Conservation (phyloP, 1,140 invertebrate species). For the Pemphigus obesinymphae region DNA sequence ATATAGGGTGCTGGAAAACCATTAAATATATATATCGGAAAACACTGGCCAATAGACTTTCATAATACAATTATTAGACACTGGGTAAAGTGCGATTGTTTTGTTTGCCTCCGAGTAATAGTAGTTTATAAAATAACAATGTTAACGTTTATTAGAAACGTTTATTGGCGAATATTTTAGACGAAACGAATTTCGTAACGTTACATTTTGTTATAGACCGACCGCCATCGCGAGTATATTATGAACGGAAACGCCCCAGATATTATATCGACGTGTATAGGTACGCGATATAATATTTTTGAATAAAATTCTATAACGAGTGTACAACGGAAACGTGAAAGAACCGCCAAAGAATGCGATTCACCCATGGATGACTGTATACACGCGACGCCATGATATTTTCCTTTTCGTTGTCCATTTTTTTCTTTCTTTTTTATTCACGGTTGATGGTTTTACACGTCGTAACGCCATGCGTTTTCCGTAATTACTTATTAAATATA, state of each 20-base stretch:
- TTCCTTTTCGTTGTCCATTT: not conserved
- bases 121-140: not conserved
- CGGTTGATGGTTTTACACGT: not conserved
- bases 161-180: not conserved
- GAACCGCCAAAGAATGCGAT: constrained; percentile 2
- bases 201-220: not conserved
- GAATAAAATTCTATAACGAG: not conserved
- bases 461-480: not conserved
- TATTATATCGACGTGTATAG: too few species aligned
- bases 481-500: constrained; percentile 5
- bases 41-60: not conserved
- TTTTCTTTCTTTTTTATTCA: not conserved
- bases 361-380: constrained; percentile 23
- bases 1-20: not conserved
- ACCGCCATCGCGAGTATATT: too few species aligned
- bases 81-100: not conserved
- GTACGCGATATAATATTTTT: constrained; percentile 11
- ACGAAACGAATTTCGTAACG: not conserved
- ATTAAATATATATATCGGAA: not conserved
- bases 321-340: constrained; percentile 6
- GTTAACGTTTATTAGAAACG: not conserved
- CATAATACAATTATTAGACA: not conserved
- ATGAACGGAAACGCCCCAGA: not conserved
- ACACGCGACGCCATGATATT: constrained; percentile 5
- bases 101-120: not conserved